phyloP scores from a whole-genome alignment of 2,888 invertebrate species.

The Parelbella ahira region DNA sequence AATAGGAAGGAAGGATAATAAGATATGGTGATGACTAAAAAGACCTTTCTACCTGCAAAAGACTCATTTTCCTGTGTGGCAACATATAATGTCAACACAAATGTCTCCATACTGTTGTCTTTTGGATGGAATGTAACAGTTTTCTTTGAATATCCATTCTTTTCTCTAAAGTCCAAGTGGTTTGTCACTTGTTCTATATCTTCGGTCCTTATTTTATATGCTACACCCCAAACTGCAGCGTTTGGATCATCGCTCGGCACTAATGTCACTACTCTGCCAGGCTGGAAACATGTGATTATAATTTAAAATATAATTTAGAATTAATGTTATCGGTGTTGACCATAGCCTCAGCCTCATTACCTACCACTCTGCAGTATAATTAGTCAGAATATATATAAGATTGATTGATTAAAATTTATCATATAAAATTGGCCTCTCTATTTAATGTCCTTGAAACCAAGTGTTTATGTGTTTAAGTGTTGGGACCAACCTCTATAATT shows the following conservation, averaged over 20 bases:
- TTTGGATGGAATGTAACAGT: slow-evolving; percentile 86
- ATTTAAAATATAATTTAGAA: too few relatives aligned
- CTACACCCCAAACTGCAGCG: slow-evolving; percentile 93
- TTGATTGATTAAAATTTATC: too few relatives aligned
- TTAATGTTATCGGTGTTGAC: too few relatives aligned
- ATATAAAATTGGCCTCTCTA: too few relatives aligned
- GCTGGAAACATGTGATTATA: slow-evolving; percentile 69
- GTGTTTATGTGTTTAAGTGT: too few relatives aligned
- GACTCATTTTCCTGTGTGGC: slow-evolving; percentile 90
- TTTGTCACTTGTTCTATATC: slow-evolving; percentile 86
- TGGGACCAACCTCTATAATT: too few relatives aligned
- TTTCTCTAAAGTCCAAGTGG: slow-evolving; percentile 94
- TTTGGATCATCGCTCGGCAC: slow-evolving; percentile 80
- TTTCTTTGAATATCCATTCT: slow-evolving; percentile 92
- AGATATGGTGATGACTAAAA: too few relatives aligned
- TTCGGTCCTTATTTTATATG: slow-evolving; percentile 89
- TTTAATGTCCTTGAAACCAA: too few relatives aligned
- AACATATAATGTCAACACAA: slow-evolving; percentile 89
- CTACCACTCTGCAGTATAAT: too few relatives aligned
- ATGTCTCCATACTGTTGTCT: slow-evolving; percentile 71
- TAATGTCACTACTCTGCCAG: slow-evolving; percentile 94
- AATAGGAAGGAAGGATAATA: too few relatives aligned
- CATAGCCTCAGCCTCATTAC: too few relatives aligned
- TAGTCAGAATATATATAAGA: too few relatives aligned
- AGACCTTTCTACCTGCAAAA: slow-evolving; percentile 83